These are phyloP conservation scores for Hyles euphorbiae DNA, from an alignment of 1,140 invertebrate species.

Conservation along the genomic window DNA sequence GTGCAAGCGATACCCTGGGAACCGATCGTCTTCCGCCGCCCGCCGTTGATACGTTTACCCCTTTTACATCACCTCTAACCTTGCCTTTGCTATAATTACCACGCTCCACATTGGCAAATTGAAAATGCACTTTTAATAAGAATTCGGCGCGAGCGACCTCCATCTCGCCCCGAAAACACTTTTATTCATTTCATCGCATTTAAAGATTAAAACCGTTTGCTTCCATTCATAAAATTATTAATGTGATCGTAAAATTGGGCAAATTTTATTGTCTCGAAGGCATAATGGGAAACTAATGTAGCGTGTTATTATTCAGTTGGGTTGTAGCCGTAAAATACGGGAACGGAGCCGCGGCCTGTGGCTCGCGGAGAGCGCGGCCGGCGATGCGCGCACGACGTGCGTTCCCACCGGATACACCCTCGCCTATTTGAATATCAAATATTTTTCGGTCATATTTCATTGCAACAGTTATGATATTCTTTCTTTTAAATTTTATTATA, in stretches of 20 bases:
- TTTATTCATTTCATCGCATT: constrained; percentile 62
- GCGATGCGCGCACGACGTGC: constrained; percentile 28
- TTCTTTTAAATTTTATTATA: constrained; percentile 58
- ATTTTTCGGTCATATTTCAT: constrained; percentile 70
- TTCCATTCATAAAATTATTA: constrained; percentile 75
- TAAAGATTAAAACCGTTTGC: constrained; percentile 64
- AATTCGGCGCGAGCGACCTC: constrained; percentile 32
- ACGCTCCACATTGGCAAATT: constrained; percentile 3
- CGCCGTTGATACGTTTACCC: constrained; percentile 20
- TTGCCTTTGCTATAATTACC: constrained; percentile 18
- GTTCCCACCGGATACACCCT: constrained; percentile 65
- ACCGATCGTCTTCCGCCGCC: constrained; percentile 48
- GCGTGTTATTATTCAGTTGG: constrained; percentile 74
- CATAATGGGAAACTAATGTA: constrained; percentile 76
- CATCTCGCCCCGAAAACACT: constrained; percentile 39
- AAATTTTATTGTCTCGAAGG: constrained; percentile 75
- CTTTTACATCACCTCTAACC: constrained; percentile 20
- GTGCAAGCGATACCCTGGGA: constrained; percentile 66
- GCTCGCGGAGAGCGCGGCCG: constrained; percentile 17
- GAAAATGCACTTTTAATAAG: constrained; percentile 36
- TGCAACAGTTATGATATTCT: constrained; percentile 72
- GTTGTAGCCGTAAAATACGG: constrained; percentile 70
- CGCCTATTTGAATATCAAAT: constrained; percentile 71
- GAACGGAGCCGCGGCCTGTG: constrained; percentile 34
- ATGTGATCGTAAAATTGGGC: constrained; percentile 74